Evolutionary conservation across 2,113 vertebrate genomes (phyloP), one percentile per base, ranked within the genome.

Genomic region (Gnathonemus longibarbis): DNA sequence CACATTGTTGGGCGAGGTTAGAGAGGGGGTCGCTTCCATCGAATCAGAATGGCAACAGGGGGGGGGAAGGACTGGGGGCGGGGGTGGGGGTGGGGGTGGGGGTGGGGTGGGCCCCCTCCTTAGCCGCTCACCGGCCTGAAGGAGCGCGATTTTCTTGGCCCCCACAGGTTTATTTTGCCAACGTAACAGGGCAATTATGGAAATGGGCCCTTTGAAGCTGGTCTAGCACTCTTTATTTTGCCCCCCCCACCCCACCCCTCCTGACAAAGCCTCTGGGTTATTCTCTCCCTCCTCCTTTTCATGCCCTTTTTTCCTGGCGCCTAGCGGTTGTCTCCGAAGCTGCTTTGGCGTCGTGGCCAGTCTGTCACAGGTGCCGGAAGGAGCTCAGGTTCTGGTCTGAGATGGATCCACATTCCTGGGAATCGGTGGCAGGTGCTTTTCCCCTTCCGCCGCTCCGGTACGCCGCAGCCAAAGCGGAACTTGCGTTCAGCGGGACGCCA

Each of bases 131-230:
- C 95, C 96, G 97, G 96, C 96, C 97, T 97, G 97, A 97, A 96
- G 97, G 97, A 97, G 95, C 97, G 96, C 52, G 96, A 97, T 97
- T 97, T 97, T 97, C 96, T 96, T 96, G 95, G 96, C 95, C 95
- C 95, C 95, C 94, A 97, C 96, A 96, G 96, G 96, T 96, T 96
- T 96, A 96, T 97, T 97, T 97, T 96, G 95, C 96, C 97, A 94
- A 94, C 98, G 97, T 98, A 97, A 98, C 97, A 98, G 97, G 97
- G 97, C 97, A 97, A 98, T 98, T 98, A 98, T 98, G 98, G 98
- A 98, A 98, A 99, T 98, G 97, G 52, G 83, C 91, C 96, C 97
- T 98, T 98, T 98, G 97, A 98, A 98, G 96, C 24, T 80, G 94
- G 95, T 95, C 93, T 94, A 94, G 92, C 92, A 93, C 96, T 96